Evolutionary conservation across 2,888 invertebrate species (phyloP), one percentile per base, ranked within the genome.

Genomic region (Callyntrura guangdongensis): DNA sequence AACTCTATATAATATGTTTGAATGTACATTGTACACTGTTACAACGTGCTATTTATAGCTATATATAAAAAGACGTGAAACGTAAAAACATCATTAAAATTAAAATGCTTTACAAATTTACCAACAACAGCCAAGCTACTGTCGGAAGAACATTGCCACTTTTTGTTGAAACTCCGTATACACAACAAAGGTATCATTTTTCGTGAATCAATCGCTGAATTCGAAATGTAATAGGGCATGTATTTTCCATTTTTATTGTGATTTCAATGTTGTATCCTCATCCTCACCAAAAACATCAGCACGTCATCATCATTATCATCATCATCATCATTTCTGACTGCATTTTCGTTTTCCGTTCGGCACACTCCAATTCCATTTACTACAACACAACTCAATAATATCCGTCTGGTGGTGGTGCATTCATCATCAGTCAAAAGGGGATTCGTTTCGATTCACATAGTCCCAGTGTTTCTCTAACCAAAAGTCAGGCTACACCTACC

Each of bases 151-250:
- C 14, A 36, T n/a, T n/a, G 69, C 27, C 6, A 36, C 36, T 36
- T 36, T 2, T 36, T 2, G 36, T 36, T 36, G 6, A 36, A 69
- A 14, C 36, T 20, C 1, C n/a, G 20, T 1, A 61, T 61, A 8
- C 61, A 61, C n/a, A n/a, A 61, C n/a, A 61, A 17, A n/a, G 1
- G 27, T 36, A 64, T 27, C 36, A 36, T 69, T 69, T 72, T 72
- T 72, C 47, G 72, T 72, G 72, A 72, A 72, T 72, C 72, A 72
- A 47, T 25, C 59, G n/a, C 69, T 47, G 72, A 72, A 72, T 72
- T 72, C 17, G 17, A 36, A 36, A 17, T 47, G 72, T 72, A 72
- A 69, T 61, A 69, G 36, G 8, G 22, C 36, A 67, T n/a, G 27
- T n/a, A 47, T 72, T 72, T 72, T 47, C 47, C 72, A 72, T 72